Conservation (phyloP, 2,888 invertebrate species). For the Dascillus cervinus region DNA sequence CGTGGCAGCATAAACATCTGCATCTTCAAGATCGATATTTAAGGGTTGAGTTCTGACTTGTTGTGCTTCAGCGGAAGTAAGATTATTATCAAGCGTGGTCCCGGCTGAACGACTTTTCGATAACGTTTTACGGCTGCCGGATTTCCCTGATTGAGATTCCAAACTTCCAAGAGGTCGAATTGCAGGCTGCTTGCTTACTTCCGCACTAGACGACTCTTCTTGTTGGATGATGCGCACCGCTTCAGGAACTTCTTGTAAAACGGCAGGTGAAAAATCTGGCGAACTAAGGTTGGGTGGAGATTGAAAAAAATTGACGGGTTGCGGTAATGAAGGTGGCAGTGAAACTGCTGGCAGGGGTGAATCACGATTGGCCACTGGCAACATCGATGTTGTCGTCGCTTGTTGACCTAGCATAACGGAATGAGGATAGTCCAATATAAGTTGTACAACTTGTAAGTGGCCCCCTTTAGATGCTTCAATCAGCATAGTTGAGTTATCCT, state of each 20-base stretch:
- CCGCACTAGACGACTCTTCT: constrained; percentile 35
- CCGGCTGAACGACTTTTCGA: constrained; percentile 48
- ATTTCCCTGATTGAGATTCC: constrained; percentile 16
- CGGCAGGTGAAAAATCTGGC: constrained; percentile 29
- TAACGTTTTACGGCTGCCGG: constrained; percentile 40
- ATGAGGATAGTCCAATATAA: constrained; percentile 91
- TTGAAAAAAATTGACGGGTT: constrained; percentile 39
- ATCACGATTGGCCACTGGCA: constrained; percentile 36
- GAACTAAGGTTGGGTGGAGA: constrained; percentile 34
- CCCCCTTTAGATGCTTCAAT: constrained; percentile 98
- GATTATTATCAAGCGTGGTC: constrained; percentile 44
- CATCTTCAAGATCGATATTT: constrained; percentile 34
- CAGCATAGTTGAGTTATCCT: constrained; percentile 96
- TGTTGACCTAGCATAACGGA: constrained; percentile 62
- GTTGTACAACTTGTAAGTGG: constrained; percentile 90
- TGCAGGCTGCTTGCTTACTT: constrained; percentile 32
- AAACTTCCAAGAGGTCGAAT: constrained; percentile 28
- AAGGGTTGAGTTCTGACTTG: constrained; percentile 46
- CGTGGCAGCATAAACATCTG: no score
- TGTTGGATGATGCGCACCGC: constrained; percentile 50
- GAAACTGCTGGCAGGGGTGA: constrained; percentile 33
- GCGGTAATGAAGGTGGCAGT: constrained; percentile 17
- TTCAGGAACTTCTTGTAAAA: constrained; percentile 53
- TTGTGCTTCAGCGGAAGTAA: constrained; percentile 52
- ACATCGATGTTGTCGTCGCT: constrained; percentile 33